Conservation (phyloP, 2,888 invertebrate species). For the Halictus ligatus region DNA sequence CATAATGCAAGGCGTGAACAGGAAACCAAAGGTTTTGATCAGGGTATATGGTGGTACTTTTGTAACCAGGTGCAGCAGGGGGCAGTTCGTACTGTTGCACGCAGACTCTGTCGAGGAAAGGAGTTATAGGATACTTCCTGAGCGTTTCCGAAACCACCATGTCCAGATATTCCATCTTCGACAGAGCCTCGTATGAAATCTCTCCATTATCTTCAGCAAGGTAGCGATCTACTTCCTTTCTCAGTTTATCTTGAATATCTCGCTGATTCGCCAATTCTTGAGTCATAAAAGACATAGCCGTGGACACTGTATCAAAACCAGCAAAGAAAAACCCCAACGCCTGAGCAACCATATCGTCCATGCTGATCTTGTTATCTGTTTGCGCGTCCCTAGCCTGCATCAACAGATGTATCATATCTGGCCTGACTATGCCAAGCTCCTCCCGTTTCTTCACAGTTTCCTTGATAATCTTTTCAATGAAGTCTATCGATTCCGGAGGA, state of each 20-base stretch:
- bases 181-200: conserved; percentile 70
- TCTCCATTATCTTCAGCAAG: conserved; percentile 54
- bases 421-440: conserved; percentile 84
- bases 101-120: conserved; percentile 85
- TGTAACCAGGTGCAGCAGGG: conserved; percentile 62
- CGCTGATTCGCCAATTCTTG: conserved; percentile 79
- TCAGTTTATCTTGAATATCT: conserved; percentile 84
- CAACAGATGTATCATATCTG: conserved; percentile 87
- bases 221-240: conserved; percentile 75
- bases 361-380: conserved; percentile 26
- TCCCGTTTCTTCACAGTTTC: conserved; percentile 84
- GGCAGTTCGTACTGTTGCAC: conserved; percentile 84
- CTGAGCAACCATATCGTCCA: conserved; percentile 84
- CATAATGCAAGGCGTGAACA: conserved; percentile 69
- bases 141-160: conserved; percentile 84
- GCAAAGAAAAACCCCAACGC: conserved; percentile 81
- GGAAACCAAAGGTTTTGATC: conserved; percentile 62
- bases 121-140: conserved; percentile 85
- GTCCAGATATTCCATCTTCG: conserved; percentile 75
- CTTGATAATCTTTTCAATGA: conserved; percentile 70
- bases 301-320: conserved; percentile 76
- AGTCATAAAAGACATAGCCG: conserved; percentile 71
- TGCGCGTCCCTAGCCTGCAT: conserved; percentile 82
- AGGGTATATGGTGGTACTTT: conserved; percentile 48
- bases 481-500: conserved; percentile 27